Percentiles rank a stretch among this genome's conserved stretches.
phyloP scores from a whole-genome alignment of 2,888 invertebrate species.

The Lasius fuliginosus region DNA sequence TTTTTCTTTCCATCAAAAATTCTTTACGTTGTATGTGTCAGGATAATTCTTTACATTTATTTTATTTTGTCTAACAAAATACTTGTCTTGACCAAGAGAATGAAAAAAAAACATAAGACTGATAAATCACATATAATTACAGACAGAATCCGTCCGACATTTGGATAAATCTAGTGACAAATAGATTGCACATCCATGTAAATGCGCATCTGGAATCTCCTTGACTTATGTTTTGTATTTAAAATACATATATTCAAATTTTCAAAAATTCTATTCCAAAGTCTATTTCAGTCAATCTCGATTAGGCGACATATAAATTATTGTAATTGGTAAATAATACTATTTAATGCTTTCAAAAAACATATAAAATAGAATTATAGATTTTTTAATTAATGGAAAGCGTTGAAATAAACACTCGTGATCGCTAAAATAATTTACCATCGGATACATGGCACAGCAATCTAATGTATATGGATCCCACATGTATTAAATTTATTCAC shows the following conservation, averaged over 20 bases:
- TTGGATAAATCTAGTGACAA: not conserved
- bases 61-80: not conserved
- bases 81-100: not conserved
- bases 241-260: not conserved
- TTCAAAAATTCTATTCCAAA: not conserved
- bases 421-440: not conserved
- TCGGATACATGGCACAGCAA: not conserved
- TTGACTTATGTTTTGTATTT: not conserved
- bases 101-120: conserved; percentile 29
- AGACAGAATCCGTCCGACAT: not conserved
- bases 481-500: not conserved
- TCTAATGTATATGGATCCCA: not conserved
- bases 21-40: not conserved
- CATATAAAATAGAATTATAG: not conserved
- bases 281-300: no score
- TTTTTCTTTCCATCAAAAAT: not conserved
- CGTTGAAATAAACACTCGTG: not conserved
- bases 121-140: conserved; percentile 22
- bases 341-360: not conserved
- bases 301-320: no score
- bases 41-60: not conserved
- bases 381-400: not conserved
- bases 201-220: not conserved
- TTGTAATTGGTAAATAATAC: not conserved
- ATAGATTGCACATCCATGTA: not conserved